phyloP scores from a whole-genome alignment of 2,797 vertebrate genomes.

The Philypnodon macrostomus region DNA sequence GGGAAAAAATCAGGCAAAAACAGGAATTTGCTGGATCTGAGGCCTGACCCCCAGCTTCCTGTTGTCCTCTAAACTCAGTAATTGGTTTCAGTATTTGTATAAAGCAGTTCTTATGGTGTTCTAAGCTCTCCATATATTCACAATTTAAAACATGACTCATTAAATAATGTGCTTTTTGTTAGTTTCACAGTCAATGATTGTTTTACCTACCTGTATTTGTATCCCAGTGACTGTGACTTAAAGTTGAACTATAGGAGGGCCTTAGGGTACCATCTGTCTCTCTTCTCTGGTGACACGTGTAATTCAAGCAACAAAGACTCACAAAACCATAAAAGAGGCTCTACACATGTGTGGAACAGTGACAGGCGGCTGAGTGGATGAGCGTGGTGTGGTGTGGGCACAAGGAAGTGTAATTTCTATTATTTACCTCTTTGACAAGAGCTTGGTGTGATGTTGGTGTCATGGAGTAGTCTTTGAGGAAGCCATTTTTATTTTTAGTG shows the following conservation, averaged over 20 bases:
- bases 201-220: constrained; percentile 2
- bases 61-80: constrained; percentile 68
- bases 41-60: constrained; percentile 74
- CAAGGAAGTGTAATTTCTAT: constrained; percentile 29
- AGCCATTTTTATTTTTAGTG: too few relatives aligned
- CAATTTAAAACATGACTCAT: too few relatives aligned
- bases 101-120: constrained; percentile 1
- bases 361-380: constrained; percentile 42
- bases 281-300: constrained; percentile 67
- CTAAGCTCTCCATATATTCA: neutral
- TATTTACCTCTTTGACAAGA: constrained; percentile 26
- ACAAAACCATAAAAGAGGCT: constrained; percentile 27
- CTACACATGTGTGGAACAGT: constrained; percentile 37
- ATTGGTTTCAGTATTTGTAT: constrained; percentile 66
- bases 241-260: constrained; percentile 33
- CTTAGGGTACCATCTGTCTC: constrained; percentile 73
- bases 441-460: constrained; percentile 21
- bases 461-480: neutral
- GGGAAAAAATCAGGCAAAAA: constrained; percentile 61
- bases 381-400: constrained; percentile 27
- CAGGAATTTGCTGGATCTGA: constrained; percentile 76
- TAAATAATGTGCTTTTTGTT: too few relatives aligned
- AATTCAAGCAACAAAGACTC: constrained; percentile 42
- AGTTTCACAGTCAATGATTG: neutral
- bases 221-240: constrained; percentile 5